These are phyloP conservation scores for Sipha maydis DNA, from an alignment of 2,888 invertebrate species.

Conservation along the genomic window DNA sequence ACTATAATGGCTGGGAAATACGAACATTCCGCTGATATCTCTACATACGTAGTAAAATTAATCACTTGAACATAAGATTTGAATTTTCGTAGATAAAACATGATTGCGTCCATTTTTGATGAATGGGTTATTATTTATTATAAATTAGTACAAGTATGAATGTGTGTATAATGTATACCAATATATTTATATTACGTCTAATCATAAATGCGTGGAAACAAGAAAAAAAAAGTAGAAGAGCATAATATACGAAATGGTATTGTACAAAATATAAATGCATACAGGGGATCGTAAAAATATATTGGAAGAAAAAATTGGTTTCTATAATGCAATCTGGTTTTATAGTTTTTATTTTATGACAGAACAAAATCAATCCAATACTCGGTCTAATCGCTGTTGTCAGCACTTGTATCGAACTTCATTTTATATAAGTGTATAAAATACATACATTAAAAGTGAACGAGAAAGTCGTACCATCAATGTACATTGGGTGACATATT, in stretches of 20 bases:
- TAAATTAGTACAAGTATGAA: not conserved
- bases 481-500: not conserved
- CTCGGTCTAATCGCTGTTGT: constrained; percentile 32
- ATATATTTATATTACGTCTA: not conserved
- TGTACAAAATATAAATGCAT: constrained; percentile 32
- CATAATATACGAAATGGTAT: constrained; percentile 10
- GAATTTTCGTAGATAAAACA: constrained; percentile 30
- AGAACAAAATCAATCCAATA: constrained; percentile 29
- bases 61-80: constrained; percentile 46
- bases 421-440: constrained; percentile 15
- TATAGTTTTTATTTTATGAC: constrained; percentile 43
- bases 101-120: constrained; percentile 25
- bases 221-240: not conserved
- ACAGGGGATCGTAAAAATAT: constrained; percentile 39
- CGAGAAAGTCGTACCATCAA: not conserved
- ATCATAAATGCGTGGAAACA: not conserved
- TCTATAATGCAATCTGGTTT: constrained; percentile 47
- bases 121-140: constrained; percentile 43
- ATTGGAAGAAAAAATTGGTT: constrained; percentile 46
- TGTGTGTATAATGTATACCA: not conserved
- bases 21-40: not conserved
- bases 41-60: constrained; percentile 32
- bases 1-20: not conserved
- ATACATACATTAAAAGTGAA: not conserved
- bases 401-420: constrained; percentile 10